A percentile compares a stretch with the other conserved stretches of the same genome.
Conservation (phyloP, 2,888 invertebrate genomes). For the Cryptosula pallasiana region DNA sequence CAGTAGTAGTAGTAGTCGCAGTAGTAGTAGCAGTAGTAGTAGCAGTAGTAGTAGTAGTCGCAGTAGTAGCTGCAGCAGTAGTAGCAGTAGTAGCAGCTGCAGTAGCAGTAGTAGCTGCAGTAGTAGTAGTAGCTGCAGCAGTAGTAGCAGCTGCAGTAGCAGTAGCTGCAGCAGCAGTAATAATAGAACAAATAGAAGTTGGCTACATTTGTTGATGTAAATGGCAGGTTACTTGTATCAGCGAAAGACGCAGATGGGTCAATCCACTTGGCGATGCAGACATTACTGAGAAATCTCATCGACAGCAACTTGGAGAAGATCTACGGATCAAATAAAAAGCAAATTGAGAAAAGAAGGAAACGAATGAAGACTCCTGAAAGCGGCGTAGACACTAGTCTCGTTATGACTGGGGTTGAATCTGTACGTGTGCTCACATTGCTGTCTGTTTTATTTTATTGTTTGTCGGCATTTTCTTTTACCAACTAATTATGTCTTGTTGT, state of each 20-base stretch:
- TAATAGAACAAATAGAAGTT: too few relatives aligned
- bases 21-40: too few relatives aligned
- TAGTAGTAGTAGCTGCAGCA: too few relatives aligned
- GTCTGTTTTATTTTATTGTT: not conserved
- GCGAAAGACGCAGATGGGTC: conserved; percentile 38
- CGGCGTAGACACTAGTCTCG: not conserved
- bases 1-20: too few relatives aligned
- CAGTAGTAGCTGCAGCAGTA: too few relatives aligned
- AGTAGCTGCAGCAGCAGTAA: too few relatives aligned
- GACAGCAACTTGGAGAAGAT: conserved; percentile 27
- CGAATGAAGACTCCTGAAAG: not conserved
- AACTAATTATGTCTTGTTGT: not conserved
- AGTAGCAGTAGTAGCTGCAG: too few relatives aligned
- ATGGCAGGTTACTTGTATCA: conserved; percentile 40
- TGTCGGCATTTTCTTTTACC: not conserved
- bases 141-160: too few relatives aligned
- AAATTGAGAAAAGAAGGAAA: not conserved
- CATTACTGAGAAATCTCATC: conserved; percentile 38
- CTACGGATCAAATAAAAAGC: not conserved
- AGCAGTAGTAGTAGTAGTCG: too few relatives aligned
- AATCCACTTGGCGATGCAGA: conserved; percentile 37
- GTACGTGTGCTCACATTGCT: not conserved
- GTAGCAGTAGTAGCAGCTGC: too few relatives aligned
- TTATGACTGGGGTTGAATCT: not conserved
- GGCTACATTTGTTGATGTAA: too few relatives aligned